Base-by-base conservation (phyloP, 2,113 vertebrate species). In the Grammomys surdaster region DNA sequence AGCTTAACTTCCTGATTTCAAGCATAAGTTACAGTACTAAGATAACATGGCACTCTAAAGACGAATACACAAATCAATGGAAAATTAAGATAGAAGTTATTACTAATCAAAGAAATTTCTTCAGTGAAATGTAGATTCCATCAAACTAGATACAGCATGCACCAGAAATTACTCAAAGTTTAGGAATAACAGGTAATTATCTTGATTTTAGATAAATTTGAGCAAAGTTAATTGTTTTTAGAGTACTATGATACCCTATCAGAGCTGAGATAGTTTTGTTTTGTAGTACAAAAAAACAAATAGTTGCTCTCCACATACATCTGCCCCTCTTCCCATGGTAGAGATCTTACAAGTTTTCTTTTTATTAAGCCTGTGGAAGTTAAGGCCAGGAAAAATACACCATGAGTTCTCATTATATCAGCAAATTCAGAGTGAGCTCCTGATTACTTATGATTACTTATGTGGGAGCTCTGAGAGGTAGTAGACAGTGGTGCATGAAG, bases 131-230 rank as follows among this genome's bases (percentile, higher is more conserved):
- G 76, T 91, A 89, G 36, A 7, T 3, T 7, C 16, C 46, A 77
- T 77, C 26, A 72, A 70, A 65, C 5, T 92, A 19, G 70, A 95
- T 69, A 12, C 4, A 56, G 24, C 82, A 78, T 75, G 7, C 81
- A 67, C 28, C 16, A 77, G 6, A 26, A 70, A 76, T 26, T 31
- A 86, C 77, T 11, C 26, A 89, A 91, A 87, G 22, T 46, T 94
- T 33, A 89, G 17, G 40, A 60, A 65, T 43, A 89, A 89, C 77
- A 89, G n/a, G 17, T 89, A 9, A 1, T 60, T 20, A 78, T 92
- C 13, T 89, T 89, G 13, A 76, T 87, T 73, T 89, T 90, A 94
- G 22, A 89, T 95, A 78, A 60, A 84, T 75, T 92, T 90, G 75
- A 88, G 56, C 78, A 76, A 69, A 89, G 3, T 19, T 73, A 69